Percentiles rank a stretch among this genome's conserved stretches.
These are phyloP conservation scores for Monarcha castaneiventris DNA, from an alignment of 2,113 vertebrate species.

Conservation along the genomic window DNA sequence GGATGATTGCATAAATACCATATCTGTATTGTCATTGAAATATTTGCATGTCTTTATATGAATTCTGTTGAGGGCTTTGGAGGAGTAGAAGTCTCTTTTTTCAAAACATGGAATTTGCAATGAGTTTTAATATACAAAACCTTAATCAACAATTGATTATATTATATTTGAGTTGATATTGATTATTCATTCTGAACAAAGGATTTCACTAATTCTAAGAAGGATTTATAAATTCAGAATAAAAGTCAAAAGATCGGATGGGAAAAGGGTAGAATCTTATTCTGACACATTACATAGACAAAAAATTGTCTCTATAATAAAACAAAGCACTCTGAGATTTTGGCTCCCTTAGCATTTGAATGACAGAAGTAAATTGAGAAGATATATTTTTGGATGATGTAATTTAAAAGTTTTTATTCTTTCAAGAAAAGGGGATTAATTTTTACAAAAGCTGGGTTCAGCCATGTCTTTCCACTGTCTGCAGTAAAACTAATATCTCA, in stretches of 20 bases:
- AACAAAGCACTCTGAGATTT: neutral
- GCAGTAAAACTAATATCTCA: neutral
- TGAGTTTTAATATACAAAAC: conserved; percentile 15
- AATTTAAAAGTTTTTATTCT: neutral
- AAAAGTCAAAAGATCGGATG: neutral
- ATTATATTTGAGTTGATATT: neutral
- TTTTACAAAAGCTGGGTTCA: neutral
- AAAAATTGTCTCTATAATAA: neutral
- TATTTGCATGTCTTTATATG: neutral
- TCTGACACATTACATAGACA: neutral
- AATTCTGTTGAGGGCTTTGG: neutral
- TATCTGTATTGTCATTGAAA: neutral
- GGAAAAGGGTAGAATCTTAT: neutral
- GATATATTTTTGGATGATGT: neutral
- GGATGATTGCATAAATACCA: neutral
- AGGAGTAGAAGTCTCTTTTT: neutral
- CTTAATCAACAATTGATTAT: conserved; percentile 3
- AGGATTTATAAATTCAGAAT: neutral
- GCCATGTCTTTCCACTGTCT: neutral
- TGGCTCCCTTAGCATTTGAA: neutral
- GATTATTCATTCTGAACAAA: neutral
- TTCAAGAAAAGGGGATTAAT: neutral
- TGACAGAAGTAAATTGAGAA: neutral
- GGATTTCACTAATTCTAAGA: neutral
- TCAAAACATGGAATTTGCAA: neutral